Evolutionary conservation across 2,888 invertebrate species (phyloP).

Genomic region (Drosophila neonasuta): DNA sequence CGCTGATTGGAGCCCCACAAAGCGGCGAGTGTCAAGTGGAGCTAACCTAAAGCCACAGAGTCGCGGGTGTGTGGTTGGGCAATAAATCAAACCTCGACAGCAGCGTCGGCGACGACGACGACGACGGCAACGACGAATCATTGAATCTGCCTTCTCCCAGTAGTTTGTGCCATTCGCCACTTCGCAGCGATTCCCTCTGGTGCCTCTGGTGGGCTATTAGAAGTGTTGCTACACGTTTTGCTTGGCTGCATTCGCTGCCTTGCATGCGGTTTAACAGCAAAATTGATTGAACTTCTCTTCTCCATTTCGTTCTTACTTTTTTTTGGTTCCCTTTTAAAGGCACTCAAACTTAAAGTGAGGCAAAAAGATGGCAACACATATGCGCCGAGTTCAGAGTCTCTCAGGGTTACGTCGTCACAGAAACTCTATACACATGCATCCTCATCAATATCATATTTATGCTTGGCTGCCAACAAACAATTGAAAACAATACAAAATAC

Average conservation of each 20-base stretch:
- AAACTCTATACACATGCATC: slow-evolving; percentile 29
- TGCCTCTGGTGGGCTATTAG: slow-evolving; percentile 39
- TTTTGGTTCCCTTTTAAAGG: slow-evolving; percentile 17
- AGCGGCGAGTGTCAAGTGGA: slow-evolving; percentile 61
- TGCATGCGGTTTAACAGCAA: slow-evolving; percentile 37
- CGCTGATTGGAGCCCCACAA: slow-evolving; percentile 62
- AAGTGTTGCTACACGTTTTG: slow-evolving; percentile 55
- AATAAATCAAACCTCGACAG: slow-evolving; percentile 54
- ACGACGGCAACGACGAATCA: slow-evolving; percentile 39
- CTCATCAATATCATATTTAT: slow-evolving; percentile 75
- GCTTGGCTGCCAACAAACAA: slow-evolving; percentile 78
- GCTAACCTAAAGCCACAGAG: slow-evolving; percentile 51
- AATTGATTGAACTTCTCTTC: slow-evolving; percentile 46
- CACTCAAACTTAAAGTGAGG: slow-evolving; percentile 34
- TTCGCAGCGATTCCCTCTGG: slow-evolving; percentile 11
- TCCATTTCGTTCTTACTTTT: not conserved
- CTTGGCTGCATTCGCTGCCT: slow-evolving; percentile 47
- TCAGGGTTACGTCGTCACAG: slow-evolving; percentile 11
- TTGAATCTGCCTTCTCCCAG: slow-evolving; percentile 28
- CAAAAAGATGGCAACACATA: slow-evolving; percentile 16
- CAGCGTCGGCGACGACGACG: slow-evolving; percentile 15
- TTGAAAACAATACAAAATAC: slow-evolving; percentile 77
- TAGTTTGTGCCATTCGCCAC: not conserved
- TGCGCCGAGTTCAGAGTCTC: slow-evolving; percentile 23
- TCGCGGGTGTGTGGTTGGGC: slow-evolving; percentile 38